Percentiles rank a stretch among this genome's conserved stretches.
These are phyloP conservation scores for Borostomias antarcticus DNA, from an alignment of 2,797 vertebrate genomes.

Conservation along the genomic window DNA sequence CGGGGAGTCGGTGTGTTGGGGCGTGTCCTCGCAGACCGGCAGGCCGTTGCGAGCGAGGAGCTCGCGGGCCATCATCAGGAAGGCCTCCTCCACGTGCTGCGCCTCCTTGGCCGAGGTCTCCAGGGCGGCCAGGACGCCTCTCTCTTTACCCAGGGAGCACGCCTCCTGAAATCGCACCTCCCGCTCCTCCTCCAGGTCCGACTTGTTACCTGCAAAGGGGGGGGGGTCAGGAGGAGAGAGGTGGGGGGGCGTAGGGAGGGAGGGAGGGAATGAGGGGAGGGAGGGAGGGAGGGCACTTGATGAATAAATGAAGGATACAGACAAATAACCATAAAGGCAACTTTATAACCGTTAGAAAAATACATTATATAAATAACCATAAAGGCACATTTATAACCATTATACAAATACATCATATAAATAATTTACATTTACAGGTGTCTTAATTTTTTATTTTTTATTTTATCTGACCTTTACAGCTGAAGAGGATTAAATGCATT, in stretches of 20 bases:
- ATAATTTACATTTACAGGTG: no score
- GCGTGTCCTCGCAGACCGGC: slow-evolving; percentile 43
- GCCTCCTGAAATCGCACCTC: slow-evolving; percentile 65
- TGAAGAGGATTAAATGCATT: no score
- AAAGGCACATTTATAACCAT: no score
- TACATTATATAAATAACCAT: no score
- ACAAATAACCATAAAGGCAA: no score
- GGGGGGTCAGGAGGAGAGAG: not conserved
- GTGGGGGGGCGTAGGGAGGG: not conserved
- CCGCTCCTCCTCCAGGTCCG: slow-evolving; percentile 63
- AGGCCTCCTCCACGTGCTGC: slow-evolving; percentile 71
- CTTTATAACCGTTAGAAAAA: no score
- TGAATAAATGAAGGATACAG: no score
- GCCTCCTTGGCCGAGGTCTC: slow-evolving; percentile 75
- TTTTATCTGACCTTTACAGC: no score
- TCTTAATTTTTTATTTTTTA: no score
- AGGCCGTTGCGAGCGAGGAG: slow-evolving; percentile 70
- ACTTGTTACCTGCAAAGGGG: slow-evolving; percentile 66
- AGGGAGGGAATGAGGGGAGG: not conserved
- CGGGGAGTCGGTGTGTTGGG: not conserved
- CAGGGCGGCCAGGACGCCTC: slow-evolving; percentile 62
- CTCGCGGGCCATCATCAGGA: slow-evolving; percentile 72
- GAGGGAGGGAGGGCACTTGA: not conserved
- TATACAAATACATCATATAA: no score
- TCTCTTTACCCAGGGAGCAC: slow-evolving; percentile 60